phyloP scores from a whole-genome alignment of 2,113 vertebrate species.

The Amblyopsis rosae region DNA sequence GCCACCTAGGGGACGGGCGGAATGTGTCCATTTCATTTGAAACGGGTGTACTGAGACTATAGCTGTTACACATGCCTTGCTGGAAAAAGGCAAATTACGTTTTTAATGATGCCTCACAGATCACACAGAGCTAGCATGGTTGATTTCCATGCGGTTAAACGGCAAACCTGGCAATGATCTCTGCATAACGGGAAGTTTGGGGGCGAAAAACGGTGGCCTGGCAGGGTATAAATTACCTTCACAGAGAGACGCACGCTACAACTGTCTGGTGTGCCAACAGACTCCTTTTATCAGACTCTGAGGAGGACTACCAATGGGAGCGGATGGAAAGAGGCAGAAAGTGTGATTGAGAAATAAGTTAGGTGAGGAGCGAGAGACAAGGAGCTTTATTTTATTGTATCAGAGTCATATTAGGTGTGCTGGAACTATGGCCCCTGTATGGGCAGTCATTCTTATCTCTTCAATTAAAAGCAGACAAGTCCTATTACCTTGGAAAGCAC shows the following conservation, averaged over 20 bases:
- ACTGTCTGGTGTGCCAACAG: not conserved
- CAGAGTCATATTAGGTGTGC: constrained; percentile 29
- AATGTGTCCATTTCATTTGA: not conserved
- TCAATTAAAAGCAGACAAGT: constrained; percentile 54
- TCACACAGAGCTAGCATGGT: not conserved
- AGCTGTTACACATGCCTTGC: not conserved
- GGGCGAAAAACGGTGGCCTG: too few relatives aligned
- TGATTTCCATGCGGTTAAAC: not conserved
- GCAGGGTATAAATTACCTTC: not conserved
- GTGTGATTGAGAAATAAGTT: constrained; percentile 3
- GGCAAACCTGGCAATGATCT: too few relatives aligned
- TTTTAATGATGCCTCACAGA: constrained; percentile 1
- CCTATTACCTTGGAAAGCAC: constrained; percentile 45
- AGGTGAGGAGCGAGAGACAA: not conserved
- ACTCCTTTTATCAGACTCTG: not conserved
- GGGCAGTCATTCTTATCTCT: constrained; percentile 46
- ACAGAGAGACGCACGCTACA: not conserved
- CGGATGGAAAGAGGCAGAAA: not conserved
- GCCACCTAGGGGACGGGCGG: constrained; percentile 54
- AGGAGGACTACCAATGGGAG: not conserved
- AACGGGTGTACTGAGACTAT: not conserved
- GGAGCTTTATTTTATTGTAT: constrained; percentile 30
- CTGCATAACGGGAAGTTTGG: too few relatives aligned
- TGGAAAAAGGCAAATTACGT: not conserved
- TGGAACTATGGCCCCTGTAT: constrained; percentile 7